Percentiles rank a stretch among this genome's conserved stretches.
Evolutionary conservation across 2,113 vertebrate genomes (phyloP).

Genomic region (Halcyon malimbica): DNA sequence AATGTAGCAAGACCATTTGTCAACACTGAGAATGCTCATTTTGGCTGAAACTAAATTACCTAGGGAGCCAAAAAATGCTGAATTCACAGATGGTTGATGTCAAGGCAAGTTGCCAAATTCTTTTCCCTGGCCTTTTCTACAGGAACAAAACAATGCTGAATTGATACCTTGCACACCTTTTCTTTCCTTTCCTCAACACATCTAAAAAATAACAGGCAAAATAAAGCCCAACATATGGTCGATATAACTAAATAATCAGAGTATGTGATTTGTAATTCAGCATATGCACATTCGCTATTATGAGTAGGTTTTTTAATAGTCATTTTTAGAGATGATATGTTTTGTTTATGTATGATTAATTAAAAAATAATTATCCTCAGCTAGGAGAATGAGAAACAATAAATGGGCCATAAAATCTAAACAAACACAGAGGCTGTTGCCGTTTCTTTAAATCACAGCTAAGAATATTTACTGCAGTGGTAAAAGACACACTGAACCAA

Average conservation of each 20-base stretch:
- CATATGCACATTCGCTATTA: conserved; percentile 16
- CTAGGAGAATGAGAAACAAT: conserved; percentile 64
- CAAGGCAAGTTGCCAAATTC: conserved; percentile 56
- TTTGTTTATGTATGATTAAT: conserved; percentile 72
- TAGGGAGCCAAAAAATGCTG: conserved; percentile 44
- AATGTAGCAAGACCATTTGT: conserved; percentile 39
- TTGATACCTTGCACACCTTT: background rate
- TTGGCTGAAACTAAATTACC: conserved; percentile 53
- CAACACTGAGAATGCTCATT: conserved; percentile 54
- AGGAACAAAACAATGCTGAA: conserved; percentile 16
- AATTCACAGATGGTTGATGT: conserved; percentile 60
- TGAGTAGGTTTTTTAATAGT: conserved; percentile 40
- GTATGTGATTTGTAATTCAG: conserved; percentile 7
- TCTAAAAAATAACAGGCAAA: background rate
- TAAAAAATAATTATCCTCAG: conserved; percentile 72
- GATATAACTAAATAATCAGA: conserved; percentile 5
- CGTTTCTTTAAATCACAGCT: conserved; percentile 36
- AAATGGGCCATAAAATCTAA: conserved; percentile 71
- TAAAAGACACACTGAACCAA: background rate
- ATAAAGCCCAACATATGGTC: background rate
- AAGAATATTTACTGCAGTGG: conserved; percentile 34
- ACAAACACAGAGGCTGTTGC: conserved; percentile 48
- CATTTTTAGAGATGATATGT: conserved; percentile 39
- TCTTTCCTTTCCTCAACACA: background rate
- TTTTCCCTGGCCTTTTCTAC: conserved; percentile 12